Conservation (phyloP, 1,140 invertebrate genomes). For the Micrasema longulum region DNA sequence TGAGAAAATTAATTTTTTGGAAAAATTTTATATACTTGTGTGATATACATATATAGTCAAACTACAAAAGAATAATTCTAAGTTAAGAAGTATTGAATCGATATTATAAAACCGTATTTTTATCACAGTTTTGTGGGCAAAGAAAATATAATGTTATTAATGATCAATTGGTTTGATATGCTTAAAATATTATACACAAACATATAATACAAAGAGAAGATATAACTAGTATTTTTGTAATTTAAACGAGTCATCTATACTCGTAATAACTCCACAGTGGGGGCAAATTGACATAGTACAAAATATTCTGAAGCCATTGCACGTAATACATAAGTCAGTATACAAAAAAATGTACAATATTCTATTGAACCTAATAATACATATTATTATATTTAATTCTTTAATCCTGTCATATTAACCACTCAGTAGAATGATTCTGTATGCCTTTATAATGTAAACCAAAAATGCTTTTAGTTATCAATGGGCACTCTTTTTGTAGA, state of each 20-base stretch:
- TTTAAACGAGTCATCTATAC: constrained; percentile 24
- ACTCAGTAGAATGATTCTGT: constrained; percentile 53
- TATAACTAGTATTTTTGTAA: constrained; percentile 55
- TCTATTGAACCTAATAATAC: constrained; percentile 41
- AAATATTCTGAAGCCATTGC: constrained; percentile 53
- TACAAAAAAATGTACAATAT: constrained; percentile 56
- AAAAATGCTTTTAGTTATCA: constrained; percentile 54
- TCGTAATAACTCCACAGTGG: constrained; percentile 31
- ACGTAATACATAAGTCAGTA: constrained; percentile 54
- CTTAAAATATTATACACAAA: constrained; percentile 50
- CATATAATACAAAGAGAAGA: constrained; percentile 47
- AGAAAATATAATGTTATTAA: constrained; percentile 43
- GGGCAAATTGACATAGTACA: constrained; percentile 53
- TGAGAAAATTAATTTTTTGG: constrained; percentile 54
- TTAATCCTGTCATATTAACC: constrained; percentile 52
- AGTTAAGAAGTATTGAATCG: constrained; percentile 49
- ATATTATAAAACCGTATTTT: constrained; percentile 52
- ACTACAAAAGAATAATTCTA: constrained; percentile 50
- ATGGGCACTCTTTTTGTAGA: constrained; percentile 48
- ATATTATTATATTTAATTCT: constrained; percentile 46
- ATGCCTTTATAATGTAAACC: constrained; percentile 52
- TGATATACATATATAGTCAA: constrained; percentile 53
- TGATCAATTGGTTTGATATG: constrained; percentile 52
- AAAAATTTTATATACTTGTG: constrained; percentile 55
- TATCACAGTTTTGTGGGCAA: constrained; percentile 54